These are phyloP conservation scores for Vandiemenella viatica DNA, from an alignment of 2,888 invertebrate species.

Conservation along the genomic window DNA sequence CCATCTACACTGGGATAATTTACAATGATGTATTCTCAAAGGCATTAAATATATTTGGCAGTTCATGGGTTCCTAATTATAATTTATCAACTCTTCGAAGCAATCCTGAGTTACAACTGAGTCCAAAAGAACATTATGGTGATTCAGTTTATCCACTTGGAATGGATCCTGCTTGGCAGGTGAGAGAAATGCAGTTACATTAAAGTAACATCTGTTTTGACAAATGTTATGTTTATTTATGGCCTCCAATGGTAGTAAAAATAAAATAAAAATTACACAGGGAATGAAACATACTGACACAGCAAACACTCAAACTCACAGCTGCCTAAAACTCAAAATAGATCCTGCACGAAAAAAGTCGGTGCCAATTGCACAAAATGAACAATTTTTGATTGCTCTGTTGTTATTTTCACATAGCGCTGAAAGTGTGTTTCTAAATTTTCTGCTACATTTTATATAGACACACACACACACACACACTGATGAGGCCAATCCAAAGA, in stretches of 20 bases:
- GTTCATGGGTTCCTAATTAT: constrained; percentile 38
- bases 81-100: constrained; percentile 26
- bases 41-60: constrained; percentile 55
- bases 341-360: too few species aligned
- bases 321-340: too few species aligned
- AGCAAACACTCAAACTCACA: too few species aligned
- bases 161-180: constrained; percentile 58
- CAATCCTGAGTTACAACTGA: constrained; percentile 29
- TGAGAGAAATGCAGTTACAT: constrained; percentile 24
- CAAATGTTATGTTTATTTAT: background rate
- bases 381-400: too few species aligned
- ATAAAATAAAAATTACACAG: background rate
- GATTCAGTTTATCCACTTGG: constrained; percentile 51
- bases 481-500: too few species aligned
- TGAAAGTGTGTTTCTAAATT: too few species aligned
- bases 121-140: constrained; percentile 30
- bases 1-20: constrained; percentile 60
- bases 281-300: too few species aligned
- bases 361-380: too few species aligned
- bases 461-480: too few species aligned
- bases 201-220: too few species aligned
- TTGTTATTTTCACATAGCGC: too few species aligned
- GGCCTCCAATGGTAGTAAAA: background rate
- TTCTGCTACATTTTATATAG: too few species aligned
- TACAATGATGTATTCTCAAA: constrained; percentile 72